A percentile compares a stretch with the other conserved stretches of the same genome.
Conservation (phyloP, 2,797 vertebrate species). For the Nothura maculosa region DNA sequence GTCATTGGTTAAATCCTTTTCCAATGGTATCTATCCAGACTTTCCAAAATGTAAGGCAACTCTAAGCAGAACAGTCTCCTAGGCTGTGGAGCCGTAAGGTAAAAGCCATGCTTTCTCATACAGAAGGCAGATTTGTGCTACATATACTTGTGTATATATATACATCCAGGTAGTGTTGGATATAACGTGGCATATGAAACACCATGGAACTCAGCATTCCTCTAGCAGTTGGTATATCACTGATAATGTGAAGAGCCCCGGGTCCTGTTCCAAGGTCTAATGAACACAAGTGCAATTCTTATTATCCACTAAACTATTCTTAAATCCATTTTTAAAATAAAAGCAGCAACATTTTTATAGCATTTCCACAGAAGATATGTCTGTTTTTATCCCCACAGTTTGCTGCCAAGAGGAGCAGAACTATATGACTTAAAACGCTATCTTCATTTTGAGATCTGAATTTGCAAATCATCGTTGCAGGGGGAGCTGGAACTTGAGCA, state of each 20-base stretch:
- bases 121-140: background rate
- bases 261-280: background rate
- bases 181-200: background rate
- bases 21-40: background rate
- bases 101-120: background rate
- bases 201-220: background rate
- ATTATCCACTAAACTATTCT: background rate
- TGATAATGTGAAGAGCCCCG: background rate
- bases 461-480: background rate
- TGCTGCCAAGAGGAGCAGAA: background rate
- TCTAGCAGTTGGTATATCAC: background rate
- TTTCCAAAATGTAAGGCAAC: background rate
- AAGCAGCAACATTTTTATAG: background rate
- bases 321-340: background rate
- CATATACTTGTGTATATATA: accelerated
- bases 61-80: background rate
- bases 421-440: background rate
- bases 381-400: accelerated
- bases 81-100: background rate
- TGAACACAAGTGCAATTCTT: background rate
- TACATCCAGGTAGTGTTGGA: background rate
- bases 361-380: background rate
- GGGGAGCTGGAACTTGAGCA: background rate
- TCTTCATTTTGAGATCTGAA: background rate
- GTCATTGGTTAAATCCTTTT: background rate